phyloP scores from a whole-genome alignment of 2,113 vertebrate genomes.

The Hoplias malabaricus region DNA sequence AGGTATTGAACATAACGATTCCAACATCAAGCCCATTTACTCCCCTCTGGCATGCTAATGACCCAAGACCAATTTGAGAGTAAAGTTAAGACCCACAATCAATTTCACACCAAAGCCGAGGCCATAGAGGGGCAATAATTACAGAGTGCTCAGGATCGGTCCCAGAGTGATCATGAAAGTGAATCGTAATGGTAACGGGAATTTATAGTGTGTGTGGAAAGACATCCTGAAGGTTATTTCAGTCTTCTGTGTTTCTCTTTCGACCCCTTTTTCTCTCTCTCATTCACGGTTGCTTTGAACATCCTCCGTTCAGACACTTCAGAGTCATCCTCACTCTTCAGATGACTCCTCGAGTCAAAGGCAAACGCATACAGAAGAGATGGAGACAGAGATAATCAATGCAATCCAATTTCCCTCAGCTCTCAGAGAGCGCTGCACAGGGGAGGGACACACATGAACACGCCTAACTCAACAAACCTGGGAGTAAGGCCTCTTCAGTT shows the following conservation, averaged over 20 bases:
- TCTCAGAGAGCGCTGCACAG: not conserved
- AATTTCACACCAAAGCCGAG: slow-evolving; percentile 20
- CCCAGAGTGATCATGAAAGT: not conserved
- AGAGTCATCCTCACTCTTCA: not conserved
- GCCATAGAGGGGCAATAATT: not conserved
- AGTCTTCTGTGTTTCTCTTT: not conserved
- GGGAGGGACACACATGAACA: not conserved
- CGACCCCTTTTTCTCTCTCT: not conserved
- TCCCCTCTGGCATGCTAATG: slow-evolving; percentile 14
- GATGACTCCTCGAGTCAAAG: not conserved
- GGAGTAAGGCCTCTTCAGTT: no score
- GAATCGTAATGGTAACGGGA: slow-evolving; percentile 19
- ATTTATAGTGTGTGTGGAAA: slow-evolving; percentile 12
- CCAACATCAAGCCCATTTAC: not conserved
- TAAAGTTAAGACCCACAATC: slow-evolving; percentile 11
- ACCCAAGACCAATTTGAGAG: not conserved
- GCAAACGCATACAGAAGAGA: not conserved
- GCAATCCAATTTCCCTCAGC: not conserved
- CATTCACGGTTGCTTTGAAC: not conserved
- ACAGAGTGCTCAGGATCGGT: not conserved
- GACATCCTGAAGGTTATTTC: slow-evolving; percentile 9
- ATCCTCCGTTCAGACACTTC: not conserved
- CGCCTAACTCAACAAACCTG: not conserved
- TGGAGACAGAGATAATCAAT: not conserved
- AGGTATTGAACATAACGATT: not conserved